phyloP scores from a whole-genome alignment of 2,113 vertebrate species.

The Pteronura brasiliensis region DNA sequence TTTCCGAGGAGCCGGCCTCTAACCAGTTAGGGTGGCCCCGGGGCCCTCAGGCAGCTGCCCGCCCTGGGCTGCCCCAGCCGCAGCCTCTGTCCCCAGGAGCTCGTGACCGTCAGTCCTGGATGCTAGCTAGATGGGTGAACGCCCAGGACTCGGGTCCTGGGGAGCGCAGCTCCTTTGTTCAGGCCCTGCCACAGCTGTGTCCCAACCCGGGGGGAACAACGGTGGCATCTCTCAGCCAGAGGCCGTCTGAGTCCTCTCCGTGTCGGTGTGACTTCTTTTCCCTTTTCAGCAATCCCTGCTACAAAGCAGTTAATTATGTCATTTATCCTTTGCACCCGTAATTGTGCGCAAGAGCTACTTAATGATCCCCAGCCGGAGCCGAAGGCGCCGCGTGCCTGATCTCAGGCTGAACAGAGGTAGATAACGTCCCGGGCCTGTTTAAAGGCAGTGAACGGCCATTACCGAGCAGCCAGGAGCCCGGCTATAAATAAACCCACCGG shows the following conservation, averaged over 20 bases:
- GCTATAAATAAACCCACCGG: background rate
- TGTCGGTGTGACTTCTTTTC: background rate
- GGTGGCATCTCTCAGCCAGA: background rate
- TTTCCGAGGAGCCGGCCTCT: background rate
- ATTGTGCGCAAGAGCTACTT: conserved; percentile 9
- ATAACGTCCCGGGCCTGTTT: conserved; percentile 12
- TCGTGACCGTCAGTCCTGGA: conserved; percentile 58
- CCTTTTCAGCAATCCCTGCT: conserved; percentile 25
- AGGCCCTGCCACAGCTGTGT: background rate
- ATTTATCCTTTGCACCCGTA: conserved; percentile 50
- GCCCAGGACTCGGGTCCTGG: background rate
- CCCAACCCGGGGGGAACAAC: conserved; percentile 22
- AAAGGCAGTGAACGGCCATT: background rate
- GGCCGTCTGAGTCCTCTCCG: background rate
- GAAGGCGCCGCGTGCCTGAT: background rate
- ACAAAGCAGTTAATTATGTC: conserved; percentile 55
- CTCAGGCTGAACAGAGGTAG: conserved; percentile 56
- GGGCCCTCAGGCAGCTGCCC: background rate
- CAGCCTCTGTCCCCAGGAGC: conserved; percentile 51
- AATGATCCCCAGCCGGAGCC: conserved; percentile 54
- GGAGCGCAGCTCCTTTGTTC: background rate
- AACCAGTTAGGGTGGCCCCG: background rate
- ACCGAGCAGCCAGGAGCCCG: conserved; percentile 27
- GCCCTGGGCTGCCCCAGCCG: background rate
- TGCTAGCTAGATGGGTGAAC: conserved; percentile 64